Percentiles rank a stretch among this genome's conserved stretches.
These are phyloP conservation scores for Ferdinandea cuprea DNA, from an alignment of 2,888 invertebrate species.

Conservation along the genomic window DNA sequence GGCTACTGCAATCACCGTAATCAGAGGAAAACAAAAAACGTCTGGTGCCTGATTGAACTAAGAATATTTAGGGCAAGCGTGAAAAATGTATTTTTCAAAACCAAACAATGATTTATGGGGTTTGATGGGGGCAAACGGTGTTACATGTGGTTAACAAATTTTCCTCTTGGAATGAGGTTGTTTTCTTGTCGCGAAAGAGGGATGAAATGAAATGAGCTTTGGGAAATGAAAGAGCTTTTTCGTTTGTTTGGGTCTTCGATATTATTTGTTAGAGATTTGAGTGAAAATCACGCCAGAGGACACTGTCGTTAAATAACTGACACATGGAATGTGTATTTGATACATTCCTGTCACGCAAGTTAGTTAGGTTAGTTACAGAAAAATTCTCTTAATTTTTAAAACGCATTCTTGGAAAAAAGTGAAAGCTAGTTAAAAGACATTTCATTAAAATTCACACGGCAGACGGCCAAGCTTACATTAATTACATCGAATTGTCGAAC, in stretches of 20 bases:
- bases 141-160: background rate
- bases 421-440: no score
- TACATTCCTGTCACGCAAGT: background rate
- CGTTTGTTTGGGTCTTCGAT: background rate
- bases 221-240: background rate
- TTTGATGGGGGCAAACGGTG: constrained; percentile 9
- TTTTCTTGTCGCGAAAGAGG: background rate
- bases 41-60: constrained; percentile 43
- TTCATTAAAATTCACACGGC: no score
- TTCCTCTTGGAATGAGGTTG: background rate
- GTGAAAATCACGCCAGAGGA: background rate
- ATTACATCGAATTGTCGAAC: no score
- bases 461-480: no score
- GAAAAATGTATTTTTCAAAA: constrained; percentile 40
- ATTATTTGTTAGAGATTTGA: background rate
- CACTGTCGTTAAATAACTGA: background rate
- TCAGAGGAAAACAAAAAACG: background rate
- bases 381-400: no score
- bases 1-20: constrained; percentile 18
- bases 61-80: constrained; percentile 23
- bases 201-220: constrained; percentile 1
- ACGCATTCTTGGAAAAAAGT: no score
- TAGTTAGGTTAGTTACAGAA: no score
- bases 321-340: background rate
- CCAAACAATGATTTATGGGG: constrained; percentile 50